Base-by-base conservation (phyloP, 2,797 vertebrate genomes). In the Epinephelus coioides region DNA sequence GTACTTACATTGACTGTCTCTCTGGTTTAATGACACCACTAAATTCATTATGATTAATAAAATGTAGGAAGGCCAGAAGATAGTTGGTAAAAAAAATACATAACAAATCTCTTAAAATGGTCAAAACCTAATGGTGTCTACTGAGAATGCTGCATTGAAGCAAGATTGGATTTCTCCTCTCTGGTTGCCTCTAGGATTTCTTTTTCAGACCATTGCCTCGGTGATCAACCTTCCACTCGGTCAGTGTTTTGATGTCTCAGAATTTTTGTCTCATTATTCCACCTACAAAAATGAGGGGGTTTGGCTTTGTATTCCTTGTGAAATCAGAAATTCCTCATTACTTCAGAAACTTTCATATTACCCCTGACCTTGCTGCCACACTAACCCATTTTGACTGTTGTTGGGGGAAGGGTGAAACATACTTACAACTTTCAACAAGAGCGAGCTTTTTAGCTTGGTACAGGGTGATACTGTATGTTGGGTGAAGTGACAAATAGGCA, bases 11-110 rank as follows among this genome's bases (percentile, higher is more conserved):
- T 73, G 49, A 34, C 21, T 5, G 53, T 55, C 19, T 53, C 53
- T 53, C 17, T 50, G 59, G 69, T 38, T 72, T 87, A 86, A 83
- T 83, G 75, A 85, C 61, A 51, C 50, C 69, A 74, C 79, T 19
- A 73, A 73, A 77, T 75, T 78, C 63, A 79, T 85, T 56, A 81
- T 34, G 7, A 34, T 34, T 59, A 69, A 73, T 68, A 73, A 76
- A 88, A 79, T 47, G 21, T 54, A 56, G 46, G 23, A 57, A 66
- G 30, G n/a, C 56, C 55, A 30, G 60, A 61, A 61, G 18, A 5
- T 62, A 59, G 53, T 30, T n/a, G 25, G 21, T 34, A 47, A 40
- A 53, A 40, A 53, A 74, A 56, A 30, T 46, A 43, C 19, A 2
- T 54, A 34, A 43, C 50, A 65, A 61, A 73, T 47, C 40, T 68